These are phyloP conservation scores for Monarcha castaneiventris DNA, from an alignment of 2,113 vertebrate species.

Conservation along the genomic window DNA sequence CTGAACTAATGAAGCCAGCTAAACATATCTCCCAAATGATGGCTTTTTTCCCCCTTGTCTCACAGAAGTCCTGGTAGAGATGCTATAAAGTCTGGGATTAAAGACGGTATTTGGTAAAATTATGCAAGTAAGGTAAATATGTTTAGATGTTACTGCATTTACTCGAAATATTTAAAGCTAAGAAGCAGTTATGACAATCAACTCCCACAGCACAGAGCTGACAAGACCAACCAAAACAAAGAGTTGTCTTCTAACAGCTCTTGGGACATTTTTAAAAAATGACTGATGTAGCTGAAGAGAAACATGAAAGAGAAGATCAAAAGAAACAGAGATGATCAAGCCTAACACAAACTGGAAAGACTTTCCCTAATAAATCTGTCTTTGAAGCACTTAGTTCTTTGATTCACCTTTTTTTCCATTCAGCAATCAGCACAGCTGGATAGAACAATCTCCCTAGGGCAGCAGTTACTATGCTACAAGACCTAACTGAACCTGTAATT, in stretches of 20 bases:
- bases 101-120: neutral
- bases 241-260: neutral
- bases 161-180: neutral
- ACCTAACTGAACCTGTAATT: neutral
- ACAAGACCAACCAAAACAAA: neutral
- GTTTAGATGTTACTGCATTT: neutral
- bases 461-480: neutral
- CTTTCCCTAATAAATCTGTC: neutral
- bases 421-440: neutral
- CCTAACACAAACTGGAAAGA: neutral
- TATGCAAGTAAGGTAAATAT: neutral
- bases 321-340: neutral
- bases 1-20: neutral
- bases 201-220: neutral
- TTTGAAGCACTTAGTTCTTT: neutral
- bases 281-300: neutral
- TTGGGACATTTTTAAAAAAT: neutral
- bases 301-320: neutral
- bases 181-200: neutral
- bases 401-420: neutral
- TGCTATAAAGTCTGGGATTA: neutral
- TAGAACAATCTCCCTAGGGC: neutral
- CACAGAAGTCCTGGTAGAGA: neutral
- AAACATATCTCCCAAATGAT: neutral
- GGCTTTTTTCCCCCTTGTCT: fast-evolving